These are phyloP conservation scores for Agriopis leucophaearia DNA, from an alignment of 2,888 invertebrate genomes.

Conservation along the genomic window DNA sequence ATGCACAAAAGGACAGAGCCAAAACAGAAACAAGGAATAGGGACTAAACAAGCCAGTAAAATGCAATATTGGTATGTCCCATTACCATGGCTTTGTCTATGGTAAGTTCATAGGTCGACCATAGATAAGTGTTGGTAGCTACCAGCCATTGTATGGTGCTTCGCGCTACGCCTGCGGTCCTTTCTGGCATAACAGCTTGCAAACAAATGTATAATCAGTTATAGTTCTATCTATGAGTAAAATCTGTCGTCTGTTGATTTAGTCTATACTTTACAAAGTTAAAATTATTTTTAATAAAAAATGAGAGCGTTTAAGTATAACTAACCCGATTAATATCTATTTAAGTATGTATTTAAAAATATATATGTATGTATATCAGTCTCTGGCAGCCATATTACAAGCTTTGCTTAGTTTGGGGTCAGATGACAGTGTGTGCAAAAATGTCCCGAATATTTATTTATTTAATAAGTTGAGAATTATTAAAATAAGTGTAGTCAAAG, in stretches of 20 bases:
- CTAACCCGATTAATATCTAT: too few relatives aligned
- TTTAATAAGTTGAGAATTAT: too few relatives aligned
- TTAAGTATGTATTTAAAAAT: too few relatives aligned
- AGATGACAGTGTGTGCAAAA: too few relatives aligned
- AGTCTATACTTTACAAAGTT: too few relatives aligned
- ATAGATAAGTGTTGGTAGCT: slow-evolving; percentile 71
- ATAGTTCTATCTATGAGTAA: slow-evolving; percentile 29
- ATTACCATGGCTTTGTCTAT: slow-evolving; percentile 64
- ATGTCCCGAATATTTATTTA: too few relatives aligned
- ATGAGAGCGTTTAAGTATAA: too few relatives aligned
- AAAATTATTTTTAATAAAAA: too few relatives aligned
- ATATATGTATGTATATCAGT: too few relatives aligned
- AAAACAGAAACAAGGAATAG: slow-evolving; percentile 20
- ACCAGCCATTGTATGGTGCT: slow-evolving; percentile 78
- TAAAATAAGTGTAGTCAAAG: too few relatives aligned
- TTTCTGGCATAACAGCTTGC: slow-evolving; percentile 77
- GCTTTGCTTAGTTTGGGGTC: too few relatives aligned
- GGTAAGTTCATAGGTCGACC: slow-evolving; percentile 71
- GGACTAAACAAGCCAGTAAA: slow-evolving; percentile 40
- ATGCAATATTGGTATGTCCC: slow-evolving; percentile 46
- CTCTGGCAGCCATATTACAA: too few relatives aligned
- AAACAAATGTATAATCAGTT: slow-evolving; percentile 64
- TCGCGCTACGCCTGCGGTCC: slow-evolving; percentile 70
- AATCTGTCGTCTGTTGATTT: slow-evolving; percentile 19
- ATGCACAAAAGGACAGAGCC: neutral